Base-by-base conservation (phyloP, 1,140 invertebrate genomes). In the Macrobrachium nipponense region DNA sequence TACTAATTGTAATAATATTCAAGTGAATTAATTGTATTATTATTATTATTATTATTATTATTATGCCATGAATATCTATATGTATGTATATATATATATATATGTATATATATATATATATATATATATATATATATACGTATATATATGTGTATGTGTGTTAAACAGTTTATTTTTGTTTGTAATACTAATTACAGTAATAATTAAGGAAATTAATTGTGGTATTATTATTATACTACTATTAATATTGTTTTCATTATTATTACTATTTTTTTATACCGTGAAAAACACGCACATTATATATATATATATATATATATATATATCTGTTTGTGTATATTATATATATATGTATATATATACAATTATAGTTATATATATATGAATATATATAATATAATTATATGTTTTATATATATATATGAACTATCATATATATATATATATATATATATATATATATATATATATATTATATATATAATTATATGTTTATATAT, bases 371-470 rank as follows among this genome's bases (percentile, higher is more conserved):
- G 11, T 17, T 68, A 68, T 23, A 68, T 68, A 68, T 68, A 68
- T 68, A 68, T 68, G 3, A 2, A 68, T 68, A 68, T 68, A 68
- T 68, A 68, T 68, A 68, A 20, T 18, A 20, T 78, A 23, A 23
- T 10, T 59, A 51, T 78, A 59, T 51, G 17, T 78, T 59, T 10
- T 59, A 51, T 78, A 59, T 51, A 51, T 78, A 23, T 61, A 60
- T 78, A 61, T 58, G n/a, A n/a, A n/a, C n/a, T n/a, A n/a, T n/a
- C n/a, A 61, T 78, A 78, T 61, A 61, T 78, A 60, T 14, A 60
- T 78, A 78, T 78, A 78, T 78, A 78, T 78, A 60, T 78, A 78
- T 78, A 78, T 61, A 78, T 78, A 78, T 78, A 60, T 59, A 59
- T 78, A 78, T 78, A 59, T 78, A 78, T 60, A 59, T 78, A 78